phyloP scores from a whole-genome alignment of 2,888 invertebrate genomes.

The Eilema caniola region DNA sequence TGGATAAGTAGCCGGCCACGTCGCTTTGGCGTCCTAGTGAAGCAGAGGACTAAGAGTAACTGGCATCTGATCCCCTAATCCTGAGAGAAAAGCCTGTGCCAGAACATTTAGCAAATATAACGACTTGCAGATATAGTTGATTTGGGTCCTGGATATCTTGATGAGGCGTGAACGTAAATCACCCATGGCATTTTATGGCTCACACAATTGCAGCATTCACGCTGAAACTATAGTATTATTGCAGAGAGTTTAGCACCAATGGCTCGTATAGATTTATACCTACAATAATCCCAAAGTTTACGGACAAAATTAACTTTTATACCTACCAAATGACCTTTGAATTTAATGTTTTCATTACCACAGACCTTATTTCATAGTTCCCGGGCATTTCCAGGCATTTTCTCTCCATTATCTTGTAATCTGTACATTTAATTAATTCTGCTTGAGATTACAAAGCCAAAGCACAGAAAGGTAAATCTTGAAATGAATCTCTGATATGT shows the following conservation, averaged over 20 bases:
- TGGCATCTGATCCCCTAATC: no score
- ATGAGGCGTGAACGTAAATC: neutral
- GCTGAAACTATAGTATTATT: slow-evolving; percentile 11
- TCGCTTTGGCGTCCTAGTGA: no score
- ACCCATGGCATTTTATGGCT: neutral
- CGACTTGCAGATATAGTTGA: no score
- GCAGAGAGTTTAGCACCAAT: slow-evolving; percentile 17
- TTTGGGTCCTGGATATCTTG: no score
- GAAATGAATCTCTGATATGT: slow-evolving; percentile 8
- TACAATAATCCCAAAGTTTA: slow-evolving; percentile 39
- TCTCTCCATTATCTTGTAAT: slow-evolving; percentile 44
- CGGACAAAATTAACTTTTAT: slow-evolving; percentile 45
- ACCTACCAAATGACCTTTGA: slow-evolving; percentile 30
- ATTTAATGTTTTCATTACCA: slow-evolving; percentile 19
- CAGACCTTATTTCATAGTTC: slow-evolving; percentile 43
- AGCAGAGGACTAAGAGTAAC: no score
- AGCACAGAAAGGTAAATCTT: slow-evolving; percentile 27
- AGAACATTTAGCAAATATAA: no score
- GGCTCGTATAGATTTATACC: slow-evolving; percentile 22
- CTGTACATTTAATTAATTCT: slow-evolving; percentile 45
- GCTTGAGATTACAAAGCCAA: slow-evolving; percentile 35
- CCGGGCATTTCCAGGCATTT: slow-evolving; percentile 26
- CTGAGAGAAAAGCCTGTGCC: no score
- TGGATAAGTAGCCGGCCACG: no score
- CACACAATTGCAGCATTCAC: slow-evolving; percentile 3